Percentiles rank a stretch among this genome's conserved stretches.
Conservation (phyloP, 2,113 vertebrate genomes). For the Heterocephalus glaber region DNA sequence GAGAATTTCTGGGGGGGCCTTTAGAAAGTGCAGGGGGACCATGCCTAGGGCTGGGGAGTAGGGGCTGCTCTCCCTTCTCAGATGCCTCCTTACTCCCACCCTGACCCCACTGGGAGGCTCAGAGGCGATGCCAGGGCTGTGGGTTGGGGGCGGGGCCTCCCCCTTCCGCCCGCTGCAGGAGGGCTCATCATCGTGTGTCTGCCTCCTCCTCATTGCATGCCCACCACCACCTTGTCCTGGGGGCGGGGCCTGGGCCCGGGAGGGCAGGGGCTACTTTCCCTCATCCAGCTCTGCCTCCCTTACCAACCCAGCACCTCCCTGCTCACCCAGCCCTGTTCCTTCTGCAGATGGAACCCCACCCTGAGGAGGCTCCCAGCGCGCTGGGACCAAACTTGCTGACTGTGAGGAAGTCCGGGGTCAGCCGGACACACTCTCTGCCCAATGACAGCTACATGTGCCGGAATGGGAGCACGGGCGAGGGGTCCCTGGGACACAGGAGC, state of each 20-base stretch:
- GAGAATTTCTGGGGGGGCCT: background rate
- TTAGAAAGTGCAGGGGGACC: background rate
- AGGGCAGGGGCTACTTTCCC: background rate
- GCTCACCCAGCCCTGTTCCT: constrained; percentile 32
- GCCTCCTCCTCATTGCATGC: constrained; percentile 40
- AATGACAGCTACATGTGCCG: constrained; percentile 99
- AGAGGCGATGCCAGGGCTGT: background rate
- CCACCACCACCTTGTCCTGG: constrained; percentile 40
- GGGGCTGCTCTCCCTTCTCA: constrained; percentile 58
- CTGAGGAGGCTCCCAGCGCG: constrained; percentile 38
- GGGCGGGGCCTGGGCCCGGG: background rate
- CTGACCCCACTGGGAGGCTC: background rate
- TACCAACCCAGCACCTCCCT: rapidly evolving
- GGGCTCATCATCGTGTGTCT: constrained; percentile 49
- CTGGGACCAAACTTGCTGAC: constrained; percentile 88
- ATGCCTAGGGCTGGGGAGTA: background rate
- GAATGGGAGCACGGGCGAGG: constrained; percentile 72
- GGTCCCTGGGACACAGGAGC: constrained; percentile 74
- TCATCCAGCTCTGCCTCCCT: constrained; percentile 46
- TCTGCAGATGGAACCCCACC: constrained; percentile 85
- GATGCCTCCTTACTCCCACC: background rate
- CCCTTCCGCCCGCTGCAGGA: background rate
- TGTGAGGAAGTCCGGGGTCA: constrained; percentile 92
- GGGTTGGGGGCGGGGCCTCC: background rate
- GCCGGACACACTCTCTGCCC: constrained; percentile 95